Evolutionary conservation across 2,888 invertebrate species (phyloP), one percentile per base, ranked within the genome.

Genomic region (Orchestes rusci): DNA sequence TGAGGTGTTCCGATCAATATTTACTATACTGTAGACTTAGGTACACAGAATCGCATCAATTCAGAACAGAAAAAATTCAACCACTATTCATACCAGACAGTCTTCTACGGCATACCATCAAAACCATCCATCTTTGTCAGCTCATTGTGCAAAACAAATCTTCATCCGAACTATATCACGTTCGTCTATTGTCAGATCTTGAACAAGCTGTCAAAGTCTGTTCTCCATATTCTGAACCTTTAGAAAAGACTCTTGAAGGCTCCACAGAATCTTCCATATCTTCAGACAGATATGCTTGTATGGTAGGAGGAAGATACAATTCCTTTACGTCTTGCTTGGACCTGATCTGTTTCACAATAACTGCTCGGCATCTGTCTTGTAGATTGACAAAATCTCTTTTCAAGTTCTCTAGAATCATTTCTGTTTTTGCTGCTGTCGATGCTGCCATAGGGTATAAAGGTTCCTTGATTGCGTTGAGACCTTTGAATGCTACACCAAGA

Each of bases 371-470:
- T 28, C 81, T 70, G 65, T 84, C 83, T 59, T 83, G 82, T 4
- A 84, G 70, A 61, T 73, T 80, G 1, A 76, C 73, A 60, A 80
- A 82, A 57, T 79, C 79, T 29, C 81, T 65, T 49, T 74, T 73
- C 54, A 76, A 74, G 18, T 69, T 66, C 19, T 73, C 73, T 13
- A 84, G 63, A 1, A 76, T 73, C 80, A 84, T 82, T 66, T 82
- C 79, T 2, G 84, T 83, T 67, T 82, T 82, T 13, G 82, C 82
- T 0, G 84, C 83, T 0, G 84, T 84, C 2, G 83, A 83, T 56
- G 79, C 78, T 7, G 83, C 73, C 43, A 82, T 75, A 1, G 84
- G 84, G 61, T 74, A 84, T 2, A 84, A 68, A 2, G 77, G 75
- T 52, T 79, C 76, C 43, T 74, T 72, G 1, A 79, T 67, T 59